Base-by-base conservation (phyloP, 2,888 invertebrate genomes). In the Lobophora halterata region DNA sequence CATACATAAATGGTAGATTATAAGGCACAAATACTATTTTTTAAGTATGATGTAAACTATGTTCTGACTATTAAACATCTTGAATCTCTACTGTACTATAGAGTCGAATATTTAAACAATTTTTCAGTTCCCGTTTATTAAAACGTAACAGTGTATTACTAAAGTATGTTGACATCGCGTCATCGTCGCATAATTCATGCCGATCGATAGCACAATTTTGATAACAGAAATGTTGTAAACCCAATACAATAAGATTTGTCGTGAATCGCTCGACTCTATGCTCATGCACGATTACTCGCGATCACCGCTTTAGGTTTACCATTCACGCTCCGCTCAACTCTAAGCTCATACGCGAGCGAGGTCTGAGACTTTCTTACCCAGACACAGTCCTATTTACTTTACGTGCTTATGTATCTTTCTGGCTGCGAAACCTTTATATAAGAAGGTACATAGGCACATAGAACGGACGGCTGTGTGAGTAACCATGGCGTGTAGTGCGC, bases 371-470 rank as follows among this genome's bases (percentile, higher is more conserved):
- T 43, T 43, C 43, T 43, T 43, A 37, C 33, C 43, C 43, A 43
- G 43, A 43, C 43, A 38, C 45, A 41, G 45, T 46, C 42, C 50
- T 51, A 48, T 51, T 46, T 51, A 51, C 51, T 43, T 33, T 41
- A 41, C 46, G 43, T 43, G 43, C 43, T 43, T 46, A 51, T 48
- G 51, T 51, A 48, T 46, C 46, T 51, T 44, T 46, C 43, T 44
- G 44, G 46, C 43, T 51, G 47, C 51, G 51, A 48, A 46, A 46
- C 51, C 48, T 35, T 40, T 41, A 49, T 41, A 46, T 48, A 47
- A 41, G 35, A 48, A 51, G 46, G 32, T 46, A 42, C 48, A 46
- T 35, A 42, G 39, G 45, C 44, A 52, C 41, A 48, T 39, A 41
- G 49, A 45, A 37, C 35, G 38, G 41, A 39, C 51, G 51, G 32